Percentiles rank a stretch among this genome's conserved stretches.
These are phyloP conservation scores for Liasis olivaceus DNA, from an alignment of 2,797 vertebrate species.

Conservation along the genomic window DNA sequence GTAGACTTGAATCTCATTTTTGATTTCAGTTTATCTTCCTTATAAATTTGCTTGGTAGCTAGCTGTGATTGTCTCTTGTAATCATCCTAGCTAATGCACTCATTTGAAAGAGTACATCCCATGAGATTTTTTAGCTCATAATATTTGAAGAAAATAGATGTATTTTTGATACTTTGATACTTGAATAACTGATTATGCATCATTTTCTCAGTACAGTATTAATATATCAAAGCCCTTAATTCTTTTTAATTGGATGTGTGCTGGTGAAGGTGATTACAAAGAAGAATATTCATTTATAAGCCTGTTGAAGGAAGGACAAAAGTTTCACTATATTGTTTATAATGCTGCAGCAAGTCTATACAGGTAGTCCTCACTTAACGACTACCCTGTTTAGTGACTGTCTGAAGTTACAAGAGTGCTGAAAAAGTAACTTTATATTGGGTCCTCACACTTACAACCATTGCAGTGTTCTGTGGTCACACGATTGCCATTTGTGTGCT, in stretches of 20 bases:
- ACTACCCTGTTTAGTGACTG: too few species aligned
- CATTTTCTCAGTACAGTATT: background rate
- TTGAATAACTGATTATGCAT: background rate
- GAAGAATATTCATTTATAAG: background rate
- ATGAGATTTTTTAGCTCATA: background rate
- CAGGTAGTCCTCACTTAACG: too few species aligned
- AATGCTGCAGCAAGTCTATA: constrained; percentile 34
- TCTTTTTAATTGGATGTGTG: background rate
- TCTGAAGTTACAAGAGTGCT: too few species aligned
- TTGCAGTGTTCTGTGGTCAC: too few species aligned
- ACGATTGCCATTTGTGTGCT: too few species aligned
- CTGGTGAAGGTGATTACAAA: background rate
- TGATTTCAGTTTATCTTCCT: background rate
- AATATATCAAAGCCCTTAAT: too few species aligned
- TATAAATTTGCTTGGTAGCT: background rate
- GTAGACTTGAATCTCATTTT: background rate
- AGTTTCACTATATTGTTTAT: background rate
- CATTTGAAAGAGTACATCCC: background rate
- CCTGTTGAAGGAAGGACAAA: background rate
- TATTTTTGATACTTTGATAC: background rate
- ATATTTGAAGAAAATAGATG: background rate
- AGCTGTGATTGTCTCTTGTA: background rate
- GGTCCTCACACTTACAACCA: too few species aligned
- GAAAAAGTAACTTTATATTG: too few species aligned
- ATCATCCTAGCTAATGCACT: background rate